Percentiles rank a stretch among this genome's conserved stretches.
phyloP scores from a whole-genome alignment of 2,113 vertebrate species.

The Poeciliopsis occidentalis region DNA sequence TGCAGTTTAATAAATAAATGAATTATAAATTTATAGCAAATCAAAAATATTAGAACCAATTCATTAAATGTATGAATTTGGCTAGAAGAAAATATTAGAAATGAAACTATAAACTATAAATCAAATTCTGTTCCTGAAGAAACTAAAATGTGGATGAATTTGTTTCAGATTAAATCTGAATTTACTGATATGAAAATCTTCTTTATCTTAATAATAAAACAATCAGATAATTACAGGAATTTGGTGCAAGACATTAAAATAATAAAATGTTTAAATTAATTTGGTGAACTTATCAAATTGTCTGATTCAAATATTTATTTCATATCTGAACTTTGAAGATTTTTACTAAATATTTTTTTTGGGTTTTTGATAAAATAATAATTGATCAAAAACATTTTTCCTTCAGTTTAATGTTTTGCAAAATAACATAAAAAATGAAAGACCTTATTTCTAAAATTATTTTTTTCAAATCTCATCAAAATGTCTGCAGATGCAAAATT shows the following conservation, averaged over 20 bases:
- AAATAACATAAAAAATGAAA: constrained; percentile 36
- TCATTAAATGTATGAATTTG: not conserved
- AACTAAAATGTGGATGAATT: constrained; percentile 14
- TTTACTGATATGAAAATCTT: not conserved
- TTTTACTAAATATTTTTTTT: not conserved
- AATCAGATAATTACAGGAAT: constrained; percentile 3
- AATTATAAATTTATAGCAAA: not conserved
- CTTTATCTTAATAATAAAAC: constrained; percentile 20
- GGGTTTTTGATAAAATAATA: constrained; percentile 29
- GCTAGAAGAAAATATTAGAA: not conserved
- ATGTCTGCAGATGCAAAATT: not conserved
- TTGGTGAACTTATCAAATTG: constrained; percentile 27
- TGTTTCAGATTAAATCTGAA: constrained; percentile 39
- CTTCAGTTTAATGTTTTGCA: constrained; percentile 51
- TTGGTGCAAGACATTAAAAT: not conserved
- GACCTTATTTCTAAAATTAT: constrained; percentile 56
- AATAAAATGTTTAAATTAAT: not conserved
- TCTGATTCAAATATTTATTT: constrained; percentile 3
- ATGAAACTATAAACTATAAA: not conserved
- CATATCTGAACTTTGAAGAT: not conserved
- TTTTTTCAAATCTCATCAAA: not conserved
- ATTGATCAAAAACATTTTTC: constrained; percentile 5
- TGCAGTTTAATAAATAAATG: not conserved
- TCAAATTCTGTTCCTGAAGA: not conserved
- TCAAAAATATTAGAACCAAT: not conserved